Evolutionary conservation across 2,113 vertebrate species (phyloP), one percentile per base, ranked within the genome.

Genomic region (Corydoras sp.): DNA sequence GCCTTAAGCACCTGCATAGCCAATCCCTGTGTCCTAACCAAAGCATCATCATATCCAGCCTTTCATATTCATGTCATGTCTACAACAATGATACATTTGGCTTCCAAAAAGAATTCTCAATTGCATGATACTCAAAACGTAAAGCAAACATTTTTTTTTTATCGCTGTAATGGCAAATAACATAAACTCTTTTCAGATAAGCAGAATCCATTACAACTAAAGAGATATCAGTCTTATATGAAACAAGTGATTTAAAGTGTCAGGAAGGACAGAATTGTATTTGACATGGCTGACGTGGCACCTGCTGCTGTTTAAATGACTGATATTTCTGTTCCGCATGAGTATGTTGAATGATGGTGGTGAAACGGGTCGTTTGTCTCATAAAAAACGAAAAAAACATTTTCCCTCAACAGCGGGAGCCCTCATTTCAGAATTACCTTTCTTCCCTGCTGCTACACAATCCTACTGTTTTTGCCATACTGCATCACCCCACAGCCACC

Each of bases 391-490:
- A 56, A 10, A 53, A 53, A 74, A 74, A 66, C 64, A 65, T 50
- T 50, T 58, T 31, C 59, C 72, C 29, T 58, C 30, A 65, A 50
- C 72, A 66, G 75, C 75, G 18, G 71, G 65, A 14, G 43, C n/a
- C 54, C 72, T 75, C 65, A 51, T 77, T 77, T 69, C 66, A 63
- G 65, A 77, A 75, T 67, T 75, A 74, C 79, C 77, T 69, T 75
- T 72, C 48, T 30, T 71, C 56, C 65, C 61, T 4, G 48, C 18
- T 58, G 30, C 72, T 49, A 53, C 65, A 58, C 58, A 76, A 77
- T 65, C 61, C 65, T 61, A 64, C 58, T 18, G 49, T 60, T 69
- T 69, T 8, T 60, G 43, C 58, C 48, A 31, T 60, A 51, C 56
- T 29, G 58, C 68, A 51, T 60, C 24, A 15, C 62, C 53, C 65